These are phyloP conservation scores for Phengaris alcon DNA, from an alignment of 2,888 invertebrate genomes.

Conservation along the genomic window DNA sequence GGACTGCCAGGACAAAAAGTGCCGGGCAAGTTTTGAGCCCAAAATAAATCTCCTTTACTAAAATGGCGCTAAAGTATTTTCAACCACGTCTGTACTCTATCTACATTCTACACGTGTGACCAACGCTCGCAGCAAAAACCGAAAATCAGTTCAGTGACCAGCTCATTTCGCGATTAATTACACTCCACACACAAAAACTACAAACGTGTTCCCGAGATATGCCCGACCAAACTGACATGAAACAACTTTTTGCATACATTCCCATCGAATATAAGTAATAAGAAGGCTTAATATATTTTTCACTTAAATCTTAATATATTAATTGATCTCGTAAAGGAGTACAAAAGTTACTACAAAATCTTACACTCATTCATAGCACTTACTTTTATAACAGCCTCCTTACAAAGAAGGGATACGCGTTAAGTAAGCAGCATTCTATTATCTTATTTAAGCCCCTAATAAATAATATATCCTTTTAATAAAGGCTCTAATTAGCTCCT, in stretches of 20 bases:
- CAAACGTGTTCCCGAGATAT: neutral
- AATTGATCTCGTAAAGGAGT: no score
- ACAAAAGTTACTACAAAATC: no score
- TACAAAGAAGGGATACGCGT: no score
- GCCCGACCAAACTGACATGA: neutral
- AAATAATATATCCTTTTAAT: no score
- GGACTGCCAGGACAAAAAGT: neutral
- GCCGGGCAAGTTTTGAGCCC: neutral
- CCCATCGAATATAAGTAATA: neutral
- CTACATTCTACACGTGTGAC: neutral
- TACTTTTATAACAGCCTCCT: no score
- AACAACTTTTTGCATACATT: constrained; percentile 13
- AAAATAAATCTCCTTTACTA: neutral
- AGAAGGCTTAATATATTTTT: neutral
- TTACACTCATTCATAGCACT: no score
- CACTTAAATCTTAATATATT: neutral
- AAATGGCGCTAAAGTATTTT: neutral
- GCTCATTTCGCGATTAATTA: constrained; percentile 3
- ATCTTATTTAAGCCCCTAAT: no score
- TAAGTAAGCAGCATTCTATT: no score
- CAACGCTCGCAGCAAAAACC: neutral
- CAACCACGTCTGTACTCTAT: neutral
- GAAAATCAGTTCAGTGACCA: constrained; percentile 11
- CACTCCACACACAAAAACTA: neutral
- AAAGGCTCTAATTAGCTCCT: no score